These are phyloP conservation scores for Mesaphorura yosii DNA, from an alignment of 1,140 invertebrate species.

Conservation along the genomic window DNA sequence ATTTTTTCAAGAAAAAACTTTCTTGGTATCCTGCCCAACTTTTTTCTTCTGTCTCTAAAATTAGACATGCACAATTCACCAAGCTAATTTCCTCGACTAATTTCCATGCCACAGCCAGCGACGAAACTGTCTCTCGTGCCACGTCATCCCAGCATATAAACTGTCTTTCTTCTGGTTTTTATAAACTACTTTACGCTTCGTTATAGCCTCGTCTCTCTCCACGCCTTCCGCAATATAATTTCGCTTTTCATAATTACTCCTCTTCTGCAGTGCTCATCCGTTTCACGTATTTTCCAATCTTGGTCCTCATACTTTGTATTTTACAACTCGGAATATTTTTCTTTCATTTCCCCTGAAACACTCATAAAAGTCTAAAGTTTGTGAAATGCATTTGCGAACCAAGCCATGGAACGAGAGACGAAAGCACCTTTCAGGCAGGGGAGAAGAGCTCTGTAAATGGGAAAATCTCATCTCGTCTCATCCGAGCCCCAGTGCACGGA, in stretches of 20 bases:
- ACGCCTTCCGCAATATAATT: conserved; percentile 30
- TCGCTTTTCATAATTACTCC: conserved; percentile 30
- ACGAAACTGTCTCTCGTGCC: conserved; percentile 30
- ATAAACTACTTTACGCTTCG: conserved; percentile 29
- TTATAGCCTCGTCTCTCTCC: conserved; percentile 24
- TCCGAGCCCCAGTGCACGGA: not conserved
- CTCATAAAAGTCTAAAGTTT: no score
- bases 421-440: no score
- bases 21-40: conserved; percentile 21
- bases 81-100: conserved; percentile 32
- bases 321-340: no score
- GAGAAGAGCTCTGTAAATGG: no score
- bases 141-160: conserved; percentile 31
- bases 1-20: conserved; percentile 28
- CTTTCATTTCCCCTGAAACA: no score
- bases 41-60: conserved; percentile 31
- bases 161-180: conserved; percentile 18
- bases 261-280: conserved; percentile 6
- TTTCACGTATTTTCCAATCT: conserved; percentile 5
- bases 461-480: conserved; percentile 6
- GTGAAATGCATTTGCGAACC: no score
- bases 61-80: conserved; percentile 33
- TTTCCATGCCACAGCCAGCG: no score
- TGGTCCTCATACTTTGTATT: no score
- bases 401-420: no score